Conservation (phyloP, 2,797 vertebrate species). For the Pteronotus mesoamericanus region DNA sequence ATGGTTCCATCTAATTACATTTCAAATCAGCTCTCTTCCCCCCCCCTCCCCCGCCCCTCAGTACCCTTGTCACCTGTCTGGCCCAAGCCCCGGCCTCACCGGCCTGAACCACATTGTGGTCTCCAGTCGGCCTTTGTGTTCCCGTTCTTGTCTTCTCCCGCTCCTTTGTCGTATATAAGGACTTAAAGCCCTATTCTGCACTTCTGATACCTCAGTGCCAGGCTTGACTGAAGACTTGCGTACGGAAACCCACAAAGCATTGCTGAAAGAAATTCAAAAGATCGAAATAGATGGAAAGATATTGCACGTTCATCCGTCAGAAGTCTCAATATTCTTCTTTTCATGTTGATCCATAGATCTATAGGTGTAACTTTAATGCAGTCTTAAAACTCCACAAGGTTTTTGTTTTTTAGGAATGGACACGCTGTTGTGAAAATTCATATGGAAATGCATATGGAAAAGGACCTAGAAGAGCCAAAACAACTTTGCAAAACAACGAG, state of each 20-base stretch:
- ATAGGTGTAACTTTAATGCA: background rate
- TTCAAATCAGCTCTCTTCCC: background rate
- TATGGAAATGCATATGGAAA: background rate
- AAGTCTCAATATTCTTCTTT: background rate
- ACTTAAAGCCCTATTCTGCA: background rate
- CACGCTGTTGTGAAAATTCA: background rate
- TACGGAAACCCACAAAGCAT: background rate
- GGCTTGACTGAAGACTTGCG: background rate
- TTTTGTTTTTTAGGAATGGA: background rate
- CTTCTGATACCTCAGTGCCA: background rate
- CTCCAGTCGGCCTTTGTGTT: background rate
- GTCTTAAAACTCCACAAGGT: background rate
- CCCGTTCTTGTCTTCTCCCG: too few species aligned
- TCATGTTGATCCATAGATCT: background rate
- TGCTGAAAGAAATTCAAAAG: background rate
- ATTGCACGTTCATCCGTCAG: background rate
- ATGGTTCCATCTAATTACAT: background rate
- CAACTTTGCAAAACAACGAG: background rate
- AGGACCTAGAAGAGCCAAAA: background rate
- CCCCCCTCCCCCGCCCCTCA: too few species aligned
- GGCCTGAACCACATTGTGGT: accelerated
- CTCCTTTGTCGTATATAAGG: background rate
- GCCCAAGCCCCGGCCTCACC: background rate
- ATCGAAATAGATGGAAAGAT: background rate
- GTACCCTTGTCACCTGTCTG: background rate